Evolutionary conservation across 1,140 invertebrate species (phyloP).

Genomic region (Asbolus verrucosus): DNA sequence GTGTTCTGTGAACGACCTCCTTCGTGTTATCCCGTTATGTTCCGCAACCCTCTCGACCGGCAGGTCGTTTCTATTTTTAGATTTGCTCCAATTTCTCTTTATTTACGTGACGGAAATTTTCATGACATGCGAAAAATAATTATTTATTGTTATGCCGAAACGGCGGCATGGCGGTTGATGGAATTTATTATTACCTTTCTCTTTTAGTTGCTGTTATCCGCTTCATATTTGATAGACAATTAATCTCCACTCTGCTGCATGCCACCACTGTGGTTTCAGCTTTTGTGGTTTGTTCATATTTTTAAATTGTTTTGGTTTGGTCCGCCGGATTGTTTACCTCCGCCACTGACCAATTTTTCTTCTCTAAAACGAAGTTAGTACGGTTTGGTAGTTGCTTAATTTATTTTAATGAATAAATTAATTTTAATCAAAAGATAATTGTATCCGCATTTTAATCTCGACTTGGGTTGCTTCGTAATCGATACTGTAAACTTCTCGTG

Average conservation of each 20-base stretch:
- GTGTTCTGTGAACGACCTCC: conserved; percentile 39
- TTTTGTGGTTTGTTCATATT: background rate
- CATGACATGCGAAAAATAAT: conserved; percentile 19
- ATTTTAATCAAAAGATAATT: background rate
- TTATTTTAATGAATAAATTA: conserved; percentile 10
- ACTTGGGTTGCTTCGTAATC: background rate
- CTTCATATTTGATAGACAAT: background rate
- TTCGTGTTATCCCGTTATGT: conserved; percentile 33
- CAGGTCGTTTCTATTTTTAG: conserved; percentile 37
- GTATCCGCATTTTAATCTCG: too few species aligned
- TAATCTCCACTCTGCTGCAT: too few species aligned
- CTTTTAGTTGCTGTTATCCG: background rate
- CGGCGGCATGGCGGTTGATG: conserved; percentile 1
- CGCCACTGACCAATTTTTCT: too few species aligned
- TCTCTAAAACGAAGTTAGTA: too few species aligned
- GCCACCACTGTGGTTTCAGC: too few species aligned
- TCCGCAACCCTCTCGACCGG: conserved; percentile 26
- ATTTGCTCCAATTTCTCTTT: conserved; percentile 35
- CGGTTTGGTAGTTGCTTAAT: background rate
- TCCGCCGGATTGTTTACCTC: too few species aligned
- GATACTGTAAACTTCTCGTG: background rate
- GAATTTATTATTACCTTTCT: conserved; percentile 31
- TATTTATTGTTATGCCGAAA: conserved; percentile 19
- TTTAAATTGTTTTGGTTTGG: conserved; percentile 15
- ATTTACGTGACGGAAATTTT: conserved; percentile 12